Evolutionary conservation across 2,113 vertebrate species (phyloP), one percentile per base, ranked within the genome.

Genomic region (Pseudorasbora parva): DNA sequence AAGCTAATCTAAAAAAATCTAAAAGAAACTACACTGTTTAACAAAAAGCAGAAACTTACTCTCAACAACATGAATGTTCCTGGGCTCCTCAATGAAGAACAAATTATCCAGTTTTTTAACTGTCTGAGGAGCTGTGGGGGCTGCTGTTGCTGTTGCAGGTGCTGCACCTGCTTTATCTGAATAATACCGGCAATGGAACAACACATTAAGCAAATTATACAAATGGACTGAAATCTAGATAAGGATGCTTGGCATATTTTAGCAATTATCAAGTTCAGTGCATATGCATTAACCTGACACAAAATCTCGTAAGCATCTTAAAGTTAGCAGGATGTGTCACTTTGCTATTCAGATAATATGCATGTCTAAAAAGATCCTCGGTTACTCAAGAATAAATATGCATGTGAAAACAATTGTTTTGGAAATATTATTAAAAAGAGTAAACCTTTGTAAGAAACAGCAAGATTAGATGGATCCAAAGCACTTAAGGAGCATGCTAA

Each of bases 51-150:
- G 51, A 1, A 12, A 92, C 97, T 97, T 94, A 99, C 97, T 99
- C 94, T 98, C 97, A 77, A 91, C 78, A 6, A 96, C 90, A 82
- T 94, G 95, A 88, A 95, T 84, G 71, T 89, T 96, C 89, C 94
- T 94, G 82, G 96, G 96, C 85, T 98, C 96, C 84, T 97, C 96
- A 4, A 98, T 95, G 72, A 99, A 99, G 91, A 96, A 99, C 74
- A 98, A 93, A 77, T 96, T 98, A 86, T 97, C 97, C 0, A 97
- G 95, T 37, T 93, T 87, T 62, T 95, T 96, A 76, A 89, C 93
- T 43, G 95, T 95, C 90, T 94, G 94, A 79, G 91, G 91, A 87
- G 90, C 87, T 85, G 93, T 92, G 37, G 81, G 89, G 0, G 88
- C 90, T 23, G 83, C 85, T 0, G 86, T 59, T 27, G 75, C 60